Evolutionary conservation across 2,888 invertebrate genomes (phyloP).

Genomic region (Cataglyphis livida): DNA sequence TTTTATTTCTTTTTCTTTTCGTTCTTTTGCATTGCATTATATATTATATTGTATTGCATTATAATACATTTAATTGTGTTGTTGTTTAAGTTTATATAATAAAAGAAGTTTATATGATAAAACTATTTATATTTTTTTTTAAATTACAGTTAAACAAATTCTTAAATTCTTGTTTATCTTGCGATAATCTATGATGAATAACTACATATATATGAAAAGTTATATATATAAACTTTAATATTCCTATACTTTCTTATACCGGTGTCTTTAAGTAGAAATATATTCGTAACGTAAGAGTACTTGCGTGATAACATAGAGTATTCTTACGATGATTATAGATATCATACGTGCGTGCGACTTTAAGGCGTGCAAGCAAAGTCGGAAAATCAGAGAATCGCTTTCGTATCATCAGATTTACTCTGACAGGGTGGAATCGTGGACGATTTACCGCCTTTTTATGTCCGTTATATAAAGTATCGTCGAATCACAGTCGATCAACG

Average conservation of each 20-base stretch:
- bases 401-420: constrained; percentile 48
- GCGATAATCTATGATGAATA: too few relatives aligned
- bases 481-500: constrained; percentile 39
- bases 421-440: constrained; percentile 23
- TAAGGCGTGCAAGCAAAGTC: constrained; percentile 28
- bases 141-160: not conserved
- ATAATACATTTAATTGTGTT: not conserved
- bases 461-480: constrained; percentile 48
- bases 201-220: not conserved
- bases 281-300: not conserved
- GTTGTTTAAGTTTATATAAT: not conserved
- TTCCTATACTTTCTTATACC: not conserved
- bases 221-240: not conserved
- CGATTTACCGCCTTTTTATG: constrained; percentile 54
- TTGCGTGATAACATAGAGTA: not conserved
- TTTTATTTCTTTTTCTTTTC: not conserved
- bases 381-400: constrained; percentile 45
- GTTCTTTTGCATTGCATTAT: not conserved
- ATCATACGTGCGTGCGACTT: constrained; percentile 33
- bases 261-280: not conserved
- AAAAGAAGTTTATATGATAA: not conserved
- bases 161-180: not conserved
- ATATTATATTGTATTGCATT: not conserved
- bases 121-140: not conserved
- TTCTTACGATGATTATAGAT: constrained; percentile 40